Percentiles rank a stretch among this genome's conserved stretches.
phyloP scores from a whole-genome alignment of 2,113 vertebrate genomes.

The Tetrax tetrax region DNA sequence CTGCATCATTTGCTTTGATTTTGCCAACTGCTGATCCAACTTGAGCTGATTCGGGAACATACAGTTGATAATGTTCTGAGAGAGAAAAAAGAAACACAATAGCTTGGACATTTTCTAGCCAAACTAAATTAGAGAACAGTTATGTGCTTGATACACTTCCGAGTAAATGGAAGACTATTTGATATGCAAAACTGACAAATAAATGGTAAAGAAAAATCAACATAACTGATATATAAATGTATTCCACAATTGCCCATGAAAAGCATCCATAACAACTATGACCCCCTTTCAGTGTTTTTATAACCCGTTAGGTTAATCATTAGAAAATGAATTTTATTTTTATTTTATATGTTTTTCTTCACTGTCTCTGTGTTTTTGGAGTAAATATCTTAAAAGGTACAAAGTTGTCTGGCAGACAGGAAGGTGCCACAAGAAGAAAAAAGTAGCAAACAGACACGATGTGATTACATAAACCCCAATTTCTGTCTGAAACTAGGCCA shows the following conservation, averaged over 20 bases:
- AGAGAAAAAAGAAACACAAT: not conserved
- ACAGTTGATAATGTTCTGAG: slow-evolving; percentile 94
- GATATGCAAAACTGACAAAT: not conserved
- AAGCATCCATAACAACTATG: not conserved
- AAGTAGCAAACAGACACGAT: not conserved
- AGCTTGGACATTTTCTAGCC: not conserved
- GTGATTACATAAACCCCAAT: not conserved
- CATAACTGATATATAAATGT: not conserved
- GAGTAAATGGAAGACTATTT: not conserved
- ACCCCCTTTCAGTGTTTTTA: not conserved
- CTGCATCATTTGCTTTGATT: slow-evolving; percentile 96
- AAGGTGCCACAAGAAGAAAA: not conserved
- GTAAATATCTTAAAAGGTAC: not conserved
- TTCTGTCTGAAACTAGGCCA: not conserved
- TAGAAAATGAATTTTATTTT: not conserved
- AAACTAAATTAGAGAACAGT: not conserved
- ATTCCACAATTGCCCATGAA: not conserved
- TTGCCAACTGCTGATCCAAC: slow-evolving; percentile 95
- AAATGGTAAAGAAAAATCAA: not conserved
- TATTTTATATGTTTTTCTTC: not conserved
- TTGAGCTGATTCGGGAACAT: slow-evolving; percentile 94
- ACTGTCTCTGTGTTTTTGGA: not conserved
- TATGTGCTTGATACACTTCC: not conserved
- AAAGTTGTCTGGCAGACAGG: not conserved
- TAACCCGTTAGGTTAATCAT: not conserved